These are phyloP conservation scores for Cherax quadricarinatus DNA, from an alignment of 1,140 invertebrate species.

Conservation along the genomic window DNA sequence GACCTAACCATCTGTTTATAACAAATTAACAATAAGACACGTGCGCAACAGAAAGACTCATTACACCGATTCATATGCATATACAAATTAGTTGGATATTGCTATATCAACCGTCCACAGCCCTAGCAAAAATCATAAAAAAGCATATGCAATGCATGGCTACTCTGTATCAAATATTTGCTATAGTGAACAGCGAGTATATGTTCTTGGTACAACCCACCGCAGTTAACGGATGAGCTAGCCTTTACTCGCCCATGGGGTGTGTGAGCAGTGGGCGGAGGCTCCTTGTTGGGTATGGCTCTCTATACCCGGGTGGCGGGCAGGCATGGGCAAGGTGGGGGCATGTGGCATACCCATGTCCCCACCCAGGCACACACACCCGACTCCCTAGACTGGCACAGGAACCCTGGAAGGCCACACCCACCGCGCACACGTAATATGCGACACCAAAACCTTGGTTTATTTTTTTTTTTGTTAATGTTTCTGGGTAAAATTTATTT, in stretches of 20 bases:
- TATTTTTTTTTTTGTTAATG: constrained; percentile 18
- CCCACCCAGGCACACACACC: background rate
- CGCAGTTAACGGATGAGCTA: background rate
- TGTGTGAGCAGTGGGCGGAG: constrained; percentile 22
- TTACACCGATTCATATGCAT: constrained; percentile 63
- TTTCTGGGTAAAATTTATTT: constrained; percentile 1
- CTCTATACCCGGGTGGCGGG: constrained; percentile 1
- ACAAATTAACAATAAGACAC: constrained; percentile 64
- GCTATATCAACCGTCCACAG: constrained; percentile 64
- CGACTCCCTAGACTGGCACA: constrained; percentile 16
- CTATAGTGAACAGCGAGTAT: constrained; percentile 55
- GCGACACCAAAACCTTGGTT: constrained; percentile 58
- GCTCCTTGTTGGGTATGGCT: constrained; percentile 29
- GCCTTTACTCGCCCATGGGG: background rate
- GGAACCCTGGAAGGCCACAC: constrained; percentile 29
- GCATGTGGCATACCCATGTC: background rate
- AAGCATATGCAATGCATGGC: constrained; percentile 54
- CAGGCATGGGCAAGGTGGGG: background rate
- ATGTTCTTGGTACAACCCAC: constrained; percentile 41
- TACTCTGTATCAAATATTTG: constrained; percentile 54
- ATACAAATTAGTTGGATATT: constrained; percentile 63
- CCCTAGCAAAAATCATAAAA: constrained; percentile 62
- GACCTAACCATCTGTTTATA: constrained; percentile 61
- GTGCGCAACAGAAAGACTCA: constrained; percentile 62
- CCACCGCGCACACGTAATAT: constrained; percentile 42